A percentile compares a stretch with the other conserved stretches of the same genome.
phyloP scores from a whole-genome alignment of 2,888 invertebrate species.

The Drosophila koepferae region DNA sequence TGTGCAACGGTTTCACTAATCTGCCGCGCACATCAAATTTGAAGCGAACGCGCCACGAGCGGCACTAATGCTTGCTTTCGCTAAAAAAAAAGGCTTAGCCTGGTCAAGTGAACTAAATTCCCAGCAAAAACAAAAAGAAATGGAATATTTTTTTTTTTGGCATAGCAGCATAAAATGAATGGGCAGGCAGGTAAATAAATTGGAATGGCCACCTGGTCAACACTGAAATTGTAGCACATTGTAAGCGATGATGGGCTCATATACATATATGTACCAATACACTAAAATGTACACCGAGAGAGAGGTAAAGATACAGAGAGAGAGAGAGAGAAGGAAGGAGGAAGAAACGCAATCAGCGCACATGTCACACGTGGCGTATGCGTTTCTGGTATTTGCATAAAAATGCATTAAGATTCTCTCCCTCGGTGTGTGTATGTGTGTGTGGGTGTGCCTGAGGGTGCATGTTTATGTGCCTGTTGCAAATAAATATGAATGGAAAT shows the following conservation, averaged over 20 bases:
- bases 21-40: slow-evolving; percentile 26
- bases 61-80: slow-evolving; percentile 12
- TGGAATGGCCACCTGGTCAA: slow-evolving; percentile 15
- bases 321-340: neutral
- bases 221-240: slow-evolving; percentile 31
- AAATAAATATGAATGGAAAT: slow-evolving; percentile 13
- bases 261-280: neutral
- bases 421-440: slow-evolving; percentile 9
- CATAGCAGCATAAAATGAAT: slow-evolving; percentile 36
- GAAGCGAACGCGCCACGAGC: slow-evolving; percentile 19
- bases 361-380: slow-evolving; percentile 68
- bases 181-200: slow-evolving; percentile 57
- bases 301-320: no score
- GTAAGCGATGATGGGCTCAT: neutral
- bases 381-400: slow-evolving; percentile 55
- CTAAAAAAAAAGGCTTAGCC: slow-evolving; percentile 13
- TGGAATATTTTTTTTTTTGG: neutral
- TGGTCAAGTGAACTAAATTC: slow-evolving; percentile 19
- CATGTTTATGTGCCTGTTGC: neutral
- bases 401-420: slow-evolving; percentile 36
- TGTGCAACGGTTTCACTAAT: neutral
- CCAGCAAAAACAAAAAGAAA: slow-evolving; percentile 1
- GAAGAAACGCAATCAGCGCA: slow-evolving; percentile 60
- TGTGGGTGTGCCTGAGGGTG: slow-evolving; percentile 6
- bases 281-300: neutral